Evolutionary conservation across 2,797 vertebrate species (phyloP).

Genomic region (Paguma larvata): DNA sequence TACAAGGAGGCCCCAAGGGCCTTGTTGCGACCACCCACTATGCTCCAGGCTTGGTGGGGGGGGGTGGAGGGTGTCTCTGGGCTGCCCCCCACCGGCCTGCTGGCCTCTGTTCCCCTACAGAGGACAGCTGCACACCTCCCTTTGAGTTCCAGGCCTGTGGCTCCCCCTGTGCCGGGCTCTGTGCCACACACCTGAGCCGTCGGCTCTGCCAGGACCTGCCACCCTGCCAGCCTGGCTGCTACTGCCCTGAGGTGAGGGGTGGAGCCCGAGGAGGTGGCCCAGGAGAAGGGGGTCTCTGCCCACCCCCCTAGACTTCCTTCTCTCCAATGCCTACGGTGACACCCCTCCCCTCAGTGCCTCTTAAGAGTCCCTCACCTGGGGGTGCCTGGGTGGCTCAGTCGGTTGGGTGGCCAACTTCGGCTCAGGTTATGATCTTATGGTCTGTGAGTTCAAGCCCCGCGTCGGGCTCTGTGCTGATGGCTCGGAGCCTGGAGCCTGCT

Average conservation of each 20-base stretch:
- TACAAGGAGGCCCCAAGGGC: neutral
- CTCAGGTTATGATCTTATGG: too few species aligned
- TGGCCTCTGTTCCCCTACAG: slow-evolving; percentile 5
- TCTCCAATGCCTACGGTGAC: accelerated
- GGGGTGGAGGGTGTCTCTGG: neutral
- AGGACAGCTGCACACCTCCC: slow-evolving; percentile 88
- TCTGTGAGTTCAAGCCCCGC: too few species aligned
- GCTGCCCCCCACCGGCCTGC: neutral
- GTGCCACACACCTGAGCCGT: slow-evolving; percentile 85
- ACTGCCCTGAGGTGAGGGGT: slow-evolving; percentile 92
- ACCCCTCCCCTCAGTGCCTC: neutral
- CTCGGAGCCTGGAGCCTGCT: too few species aligned
- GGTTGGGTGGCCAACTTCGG: too few species aligned
- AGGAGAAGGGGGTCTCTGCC: neutral
- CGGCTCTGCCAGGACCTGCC: slow-evolving; percentile 87
- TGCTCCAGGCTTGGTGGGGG: neutral
- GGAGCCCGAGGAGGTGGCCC: neutral
- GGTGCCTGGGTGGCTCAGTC: too few species aligned
- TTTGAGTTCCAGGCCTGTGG: slow-evolving; percentile 91
- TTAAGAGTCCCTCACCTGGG: neutral
- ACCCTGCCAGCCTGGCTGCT: slow-evolving; percentile 93
- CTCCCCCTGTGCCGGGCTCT: slow-evolving; percentile 92
- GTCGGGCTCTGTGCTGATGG: too few species aligned
- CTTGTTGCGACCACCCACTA: neutral
- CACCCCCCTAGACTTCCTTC: neutral